Percentiles rank a stretch among this genome's conserved stretches.
Conservation (phyloP, 2,888 invertebrate species). For the Arrhopalites spinosus region DNA sequence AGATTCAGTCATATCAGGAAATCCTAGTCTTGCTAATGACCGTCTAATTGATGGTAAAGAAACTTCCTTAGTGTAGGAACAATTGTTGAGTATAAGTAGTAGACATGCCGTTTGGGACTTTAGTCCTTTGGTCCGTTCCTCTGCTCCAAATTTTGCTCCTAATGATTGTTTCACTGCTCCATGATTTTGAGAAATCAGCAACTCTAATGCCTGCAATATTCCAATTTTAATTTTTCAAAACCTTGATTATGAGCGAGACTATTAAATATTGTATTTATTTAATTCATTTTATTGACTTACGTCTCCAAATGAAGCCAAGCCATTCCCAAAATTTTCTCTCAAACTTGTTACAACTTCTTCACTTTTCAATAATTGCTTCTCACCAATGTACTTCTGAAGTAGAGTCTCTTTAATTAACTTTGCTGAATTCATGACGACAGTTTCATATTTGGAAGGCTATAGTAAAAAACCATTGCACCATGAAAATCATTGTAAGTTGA, state of each 20-base stretch:
- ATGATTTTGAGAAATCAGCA: conserved; percentile 66
- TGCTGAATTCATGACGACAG: conserved; percentile 74
- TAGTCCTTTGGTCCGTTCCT: conserved; percentile 1
- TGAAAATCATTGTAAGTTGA: too few species aligned
- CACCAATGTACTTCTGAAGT: conserved; percentile 72
- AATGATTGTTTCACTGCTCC: background rate
- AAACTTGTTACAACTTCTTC: conserved; percentile 49
- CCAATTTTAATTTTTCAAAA: background rate
- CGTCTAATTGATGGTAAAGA: conserved; percentile 74
- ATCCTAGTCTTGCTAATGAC: conserved; percentile 71
- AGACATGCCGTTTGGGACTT: conserved; percentile 59
- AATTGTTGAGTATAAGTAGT: conserved; percentile 85
- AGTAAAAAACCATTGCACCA: too few species aligned
- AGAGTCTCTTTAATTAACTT: conserved; percentile 70
- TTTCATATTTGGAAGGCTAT: conserved; percentile 74
- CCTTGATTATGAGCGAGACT: background rate
- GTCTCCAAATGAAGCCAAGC: conserved; percentile 52
- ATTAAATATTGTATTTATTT: too few species aligned
- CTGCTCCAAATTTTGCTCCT: background rate
- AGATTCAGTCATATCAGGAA: conserved; percentile 74
- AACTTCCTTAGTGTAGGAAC: conserved; percentile 77
- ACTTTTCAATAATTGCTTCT: conserved; percentile 65
- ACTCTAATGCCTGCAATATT: conserved; percentile 72
- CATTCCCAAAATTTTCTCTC: conserved; percentile 48
- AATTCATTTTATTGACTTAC: conserved; percentile 39